Percentiles rank a stretch among this genome's conserved stretches.
Evolutionary conservation across 2,113 vertebrate genomes (phyloP).

Genomic region (Myiopsitta monachus): DNA sequence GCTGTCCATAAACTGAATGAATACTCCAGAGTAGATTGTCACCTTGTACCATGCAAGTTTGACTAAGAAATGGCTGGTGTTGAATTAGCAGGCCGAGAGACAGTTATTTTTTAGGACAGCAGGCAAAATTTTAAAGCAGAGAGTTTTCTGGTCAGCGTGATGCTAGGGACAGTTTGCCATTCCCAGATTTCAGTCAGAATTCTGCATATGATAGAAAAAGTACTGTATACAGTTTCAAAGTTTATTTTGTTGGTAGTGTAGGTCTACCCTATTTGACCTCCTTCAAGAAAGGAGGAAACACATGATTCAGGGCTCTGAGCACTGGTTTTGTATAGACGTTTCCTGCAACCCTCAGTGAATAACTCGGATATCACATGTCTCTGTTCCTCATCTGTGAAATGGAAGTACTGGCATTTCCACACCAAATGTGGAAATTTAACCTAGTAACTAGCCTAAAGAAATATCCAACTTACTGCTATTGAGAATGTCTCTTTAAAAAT

Average conservation of each 20-base stretch:
- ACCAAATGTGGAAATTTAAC: background rate
- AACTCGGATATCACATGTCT: background rate
- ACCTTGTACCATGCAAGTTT: background rate
- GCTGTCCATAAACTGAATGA: background rate
- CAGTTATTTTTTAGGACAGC: background rate
- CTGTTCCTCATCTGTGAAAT: background rate
- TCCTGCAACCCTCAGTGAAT: background rate
- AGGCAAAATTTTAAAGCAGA: background rate
- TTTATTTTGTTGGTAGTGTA: background rate
- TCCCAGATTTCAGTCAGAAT: background rate
- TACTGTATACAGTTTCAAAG: background rate
- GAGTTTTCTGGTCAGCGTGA: background rate
- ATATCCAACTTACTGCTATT: background rate
- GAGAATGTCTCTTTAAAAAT: background rate
- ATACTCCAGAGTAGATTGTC: background rate
- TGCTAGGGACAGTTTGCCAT: background rate
- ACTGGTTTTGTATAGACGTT: background rate
- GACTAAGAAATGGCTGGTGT: background rate
- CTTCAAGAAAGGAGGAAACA: background rate
- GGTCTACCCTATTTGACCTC: background rate
- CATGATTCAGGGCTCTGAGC: background rate
- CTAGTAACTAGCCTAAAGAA: background rate
- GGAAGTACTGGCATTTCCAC: background rate
- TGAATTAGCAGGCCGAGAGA: background rate
- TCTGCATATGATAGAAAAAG: background rate